Conservation (phyloP, 2,113 vertebrate species). For the Ciconia boyciana region DNA sequence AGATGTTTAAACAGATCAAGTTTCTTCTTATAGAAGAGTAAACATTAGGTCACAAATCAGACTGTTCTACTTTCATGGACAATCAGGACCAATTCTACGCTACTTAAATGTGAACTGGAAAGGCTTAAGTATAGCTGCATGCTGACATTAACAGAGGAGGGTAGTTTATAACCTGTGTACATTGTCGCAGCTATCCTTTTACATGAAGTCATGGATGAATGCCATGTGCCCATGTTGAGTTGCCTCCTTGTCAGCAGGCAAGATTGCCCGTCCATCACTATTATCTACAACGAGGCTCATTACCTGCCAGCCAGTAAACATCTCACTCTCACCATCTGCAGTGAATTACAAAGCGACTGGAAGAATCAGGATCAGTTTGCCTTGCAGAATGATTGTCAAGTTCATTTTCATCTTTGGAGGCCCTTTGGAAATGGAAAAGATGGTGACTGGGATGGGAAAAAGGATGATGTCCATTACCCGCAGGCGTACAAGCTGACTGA, state of each 20-base stretch:
- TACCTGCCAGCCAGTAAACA: constrained; percentile 77
- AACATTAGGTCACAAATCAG: constrained; percentile 70
- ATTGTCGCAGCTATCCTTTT: constrained; percentile 41
- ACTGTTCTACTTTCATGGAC: constrained; percentile 46
- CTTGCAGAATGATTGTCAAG: constrained; percentile 71
- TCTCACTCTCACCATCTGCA: constrained; percentile 75
- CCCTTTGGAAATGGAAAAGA: constrained; percentile 54
- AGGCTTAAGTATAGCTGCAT: constrained; percentile 34
- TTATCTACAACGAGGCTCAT: constrained; percentile 72
- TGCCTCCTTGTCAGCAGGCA: constrained; percentile 54
- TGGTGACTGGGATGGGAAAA: constrained; percentile 37
- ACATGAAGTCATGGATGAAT: constrained; percentile 60
- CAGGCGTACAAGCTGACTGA: constrained; percentile 16
- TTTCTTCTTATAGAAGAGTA: constrained; percentile 64
- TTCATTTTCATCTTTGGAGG: constrained; percentile 73
- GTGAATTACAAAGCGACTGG: constrained; percentile 77
- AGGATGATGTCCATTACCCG: constrained; percentile 53
- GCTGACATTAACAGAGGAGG: constrained; percentile 18
- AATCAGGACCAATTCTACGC: constrained; percentile 53
- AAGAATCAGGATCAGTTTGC: constrained; percentile 74
- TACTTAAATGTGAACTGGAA: constrained; percentile 38
- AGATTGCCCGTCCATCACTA: constrained; percentile 73
- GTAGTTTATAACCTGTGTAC: constrained; percentile 38
- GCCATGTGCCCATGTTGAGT: constrained; percentile 61
- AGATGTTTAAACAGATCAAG: constrained; percentile 76